Evolutionary conservation across 1,140 invertebrate species (phyloP), one percentile per base, ranked within the genome.

Genomic region (Vollenhovia emeryi): DNA sequence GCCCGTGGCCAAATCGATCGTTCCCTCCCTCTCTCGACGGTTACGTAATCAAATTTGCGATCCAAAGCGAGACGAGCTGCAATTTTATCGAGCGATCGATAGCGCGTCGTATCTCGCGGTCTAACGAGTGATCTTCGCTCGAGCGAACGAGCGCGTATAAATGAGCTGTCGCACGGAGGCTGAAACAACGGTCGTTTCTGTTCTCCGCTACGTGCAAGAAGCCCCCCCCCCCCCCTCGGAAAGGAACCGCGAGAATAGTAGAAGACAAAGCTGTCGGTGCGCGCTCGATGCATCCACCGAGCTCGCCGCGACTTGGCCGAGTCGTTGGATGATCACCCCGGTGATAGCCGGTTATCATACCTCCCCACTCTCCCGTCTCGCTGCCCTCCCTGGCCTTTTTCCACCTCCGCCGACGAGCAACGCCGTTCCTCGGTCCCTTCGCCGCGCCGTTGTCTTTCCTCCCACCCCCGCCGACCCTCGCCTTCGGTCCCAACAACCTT

Each of bases 311-410:
- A 2, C n/a, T 27, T 71, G 50, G 62, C 76, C 24, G 48, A 69
- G 66, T 69, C 24, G 78, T 40, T 82, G 78, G 52, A 71, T 82
- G 78, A 82, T 82, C 78, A 82, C 78, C 78, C 66, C 78, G 52
- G 78, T 82, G 78, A 82, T 82, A 93, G 92, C 91, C 89, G 90
- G 92, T 92, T 93, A 93, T 93, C 91, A 92, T 90, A 86, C 84
- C 66, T 66, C 86, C 79, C 86, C 76, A 64, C 89, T 87, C 86
- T 84, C 64, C 62, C 87, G 59, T 85, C 85, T 76, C 60, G 84
- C 83, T 71, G 69, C 89, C 84, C 84, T 88, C 86, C 86, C 87
- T 50, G 69, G 62, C 83, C 69, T 84, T 73, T 71, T 59, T 84
- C 76, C 71, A 57, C 85, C 85, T 86, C 84, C 85, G 48, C 75